Conservation (phyloP, 2,888 invertebrate genomes). For the Cryptosula pallasiana region DNA sequence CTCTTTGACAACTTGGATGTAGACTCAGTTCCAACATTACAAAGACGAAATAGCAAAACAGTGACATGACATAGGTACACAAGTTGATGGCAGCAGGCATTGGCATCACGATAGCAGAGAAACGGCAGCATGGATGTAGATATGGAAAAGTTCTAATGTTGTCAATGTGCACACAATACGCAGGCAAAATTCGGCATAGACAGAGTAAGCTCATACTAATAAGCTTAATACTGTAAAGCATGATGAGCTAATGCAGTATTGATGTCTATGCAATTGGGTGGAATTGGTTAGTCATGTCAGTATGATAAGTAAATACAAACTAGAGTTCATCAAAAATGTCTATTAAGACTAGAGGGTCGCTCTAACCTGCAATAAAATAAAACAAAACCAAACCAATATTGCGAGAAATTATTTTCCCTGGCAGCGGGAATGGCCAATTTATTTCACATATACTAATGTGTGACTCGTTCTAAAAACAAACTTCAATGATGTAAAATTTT, state of each 20-base stretch:
- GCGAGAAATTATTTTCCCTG: no score
- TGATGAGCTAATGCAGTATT: not conserved
- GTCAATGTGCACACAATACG: not conserved
- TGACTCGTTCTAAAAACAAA: no score
- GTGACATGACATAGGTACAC: no score
- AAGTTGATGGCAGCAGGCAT: no score
- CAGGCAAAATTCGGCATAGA: not conserved
- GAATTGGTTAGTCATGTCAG: not conserved
- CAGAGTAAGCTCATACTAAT: not conserved
- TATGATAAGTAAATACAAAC: not conserved
- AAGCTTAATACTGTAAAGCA: not conserved
- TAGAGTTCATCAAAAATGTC: conserved; percentile 2
- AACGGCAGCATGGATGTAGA: no score
- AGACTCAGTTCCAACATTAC: no score
- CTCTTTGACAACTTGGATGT: no score
- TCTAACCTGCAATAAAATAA: not conserved
- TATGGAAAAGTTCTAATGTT: not conserved
- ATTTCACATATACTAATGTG: no score
- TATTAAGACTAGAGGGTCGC: not conserved
- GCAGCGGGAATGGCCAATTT: no score
- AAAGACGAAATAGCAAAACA: no score
- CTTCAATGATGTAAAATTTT: no score
- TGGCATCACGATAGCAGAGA: no score
- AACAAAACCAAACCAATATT: not conserved
- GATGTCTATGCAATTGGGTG: conserved; percentile 15